Conservation (phyloP, 2,113 vertebrate species). For the Proteles cristata region DNA sequence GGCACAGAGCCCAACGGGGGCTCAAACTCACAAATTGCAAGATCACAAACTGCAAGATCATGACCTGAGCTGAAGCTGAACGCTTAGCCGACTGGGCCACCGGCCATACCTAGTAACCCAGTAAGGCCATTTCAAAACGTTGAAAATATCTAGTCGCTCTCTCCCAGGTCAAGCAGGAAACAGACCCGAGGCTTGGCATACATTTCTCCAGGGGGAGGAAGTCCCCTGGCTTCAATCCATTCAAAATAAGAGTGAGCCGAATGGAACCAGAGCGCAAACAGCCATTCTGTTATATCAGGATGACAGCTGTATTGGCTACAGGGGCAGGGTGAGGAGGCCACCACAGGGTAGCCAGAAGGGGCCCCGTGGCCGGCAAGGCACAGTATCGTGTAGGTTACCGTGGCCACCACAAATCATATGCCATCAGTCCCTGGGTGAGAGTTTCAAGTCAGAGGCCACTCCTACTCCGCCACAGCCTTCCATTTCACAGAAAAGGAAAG, state of each 20-base stretch:
- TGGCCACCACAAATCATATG: not conserved
- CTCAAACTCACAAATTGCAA: no score
- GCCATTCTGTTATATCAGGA: not conserved
- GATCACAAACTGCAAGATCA: no score
- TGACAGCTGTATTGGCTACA: not conserved
- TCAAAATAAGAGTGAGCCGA: not conserved
- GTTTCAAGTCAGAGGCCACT: not conserved
- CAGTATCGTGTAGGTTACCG: rapidly evolving
- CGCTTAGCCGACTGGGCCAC: no score
- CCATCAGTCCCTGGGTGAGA: not conserved
- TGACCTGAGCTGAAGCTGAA: no score
- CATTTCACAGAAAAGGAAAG: not conserved
- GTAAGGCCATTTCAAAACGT: not conserved
- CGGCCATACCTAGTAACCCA: no score
- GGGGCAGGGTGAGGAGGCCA: no score
- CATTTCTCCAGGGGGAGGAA: not conserved
- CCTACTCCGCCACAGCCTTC: no score
- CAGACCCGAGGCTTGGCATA: not conserved
- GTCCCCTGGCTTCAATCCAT: not conserved
- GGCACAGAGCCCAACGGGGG: no score
- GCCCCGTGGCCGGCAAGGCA: not conserved
- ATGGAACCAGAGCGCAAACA: not conserved
- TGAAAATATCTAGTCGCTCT: not conserved
- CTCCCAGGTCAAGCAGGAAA: not conserved
- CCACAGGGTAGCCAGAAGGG: not conserved